Conservation (phyloP, 2,888 invertebrate genomes). For the Himalopsyche japonica region DNA sequence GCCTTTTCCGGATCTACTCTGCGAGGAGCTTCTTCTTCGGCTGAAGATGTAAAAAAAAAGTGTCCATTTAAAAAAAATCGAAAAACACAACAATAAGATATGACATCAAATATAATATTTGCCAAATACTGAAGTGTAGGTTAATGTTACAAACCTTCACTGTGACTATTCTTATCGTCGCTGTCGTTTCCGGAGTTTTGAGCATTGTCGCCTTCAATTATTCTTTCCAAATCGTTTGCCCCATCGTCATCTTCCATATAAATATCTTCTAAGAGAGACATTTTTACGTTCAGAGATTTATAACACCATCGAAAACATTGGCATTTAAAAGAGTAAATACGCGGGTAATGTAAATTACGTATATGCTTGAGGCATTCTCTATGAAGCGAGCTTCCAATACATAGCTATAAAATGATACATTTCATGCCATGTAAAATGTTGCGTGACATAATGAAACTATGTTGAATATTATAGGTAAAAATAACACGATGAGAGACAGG, state of each 20-base stretch:
- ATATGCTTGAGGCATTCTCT: no score
- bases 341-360: no score
- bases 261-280: constrained; percentile 57
- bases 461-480: no score
- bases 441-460: no score
- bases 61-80: not conserved
- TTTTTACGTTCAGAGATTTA: constrained; percentile 29
- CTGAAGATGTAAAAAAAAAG: constrained; percentile 14
- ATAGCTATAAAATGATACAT: no score
- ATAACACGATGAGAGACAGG: no score
- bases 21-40: constrained; percentile 41
- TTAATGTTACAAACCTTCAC: constrained; percentile 17
- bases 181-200: constrained; percentile 46
- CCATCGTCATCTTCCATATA: constrained; percentile 55
- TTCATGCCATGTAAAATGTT: no score
- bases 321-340: no score
- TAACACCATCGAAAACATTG: no score
- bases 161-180: constrained; percentile 49
- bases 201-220: constrained; percentile 58
- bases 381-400: no score
- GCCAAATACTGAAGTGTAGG: not conserved
- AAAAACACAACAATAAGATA: not conserved
- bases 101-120: no score
- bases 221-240: constrained; percentile 50
- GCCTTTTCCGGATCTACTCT: constrained; percentile 54